phyloP scores from a whole-genome alignment of 2,113 vertebrate species.

The Ciconia maguari region DNA sequence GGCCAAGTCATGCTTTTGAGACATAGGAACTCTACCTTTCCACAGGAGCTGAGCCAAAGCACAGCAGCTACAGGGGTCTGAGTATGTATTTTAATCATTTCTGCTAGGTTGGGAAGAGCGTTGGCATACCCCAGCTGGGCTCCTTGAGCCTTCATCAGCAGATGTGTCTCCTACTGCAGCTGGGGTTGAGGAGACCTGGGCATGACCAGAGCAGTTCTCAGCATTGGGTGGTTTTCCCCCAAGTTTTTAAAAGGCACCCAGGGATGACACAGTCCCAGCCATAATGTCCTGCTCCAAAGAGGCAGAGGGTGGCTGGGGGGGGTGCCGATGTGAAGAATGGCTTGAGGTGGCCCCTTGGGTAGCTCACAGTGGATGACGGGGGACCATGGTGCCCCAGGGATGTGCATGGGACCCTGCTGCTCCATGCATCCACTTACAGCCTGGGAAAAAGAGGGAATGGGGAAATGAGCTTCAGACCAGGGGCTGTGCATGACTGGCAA shows the following conservation, averaged over 20 bases:
- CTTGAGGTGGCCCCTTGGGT: background rate
- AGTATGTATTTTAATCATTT: background rate
- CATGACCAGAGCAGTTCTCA: background rate
- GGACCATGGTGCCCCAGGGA: fast-evolving
- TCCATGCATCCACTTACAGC: background rate
- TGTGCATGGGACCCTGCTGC: background rate
- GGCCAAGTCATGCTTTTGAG: background rate
- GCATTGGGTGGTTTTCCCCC: background rate
- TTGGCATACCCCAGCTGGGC: background rate
- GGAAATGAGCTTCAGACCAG: background rate
- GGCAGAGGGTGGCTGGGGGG: background rate
- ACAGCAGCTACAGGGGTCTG: background rate
- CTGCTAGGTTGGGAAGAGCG: background rate
- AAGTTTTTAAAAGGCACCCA: background rate
- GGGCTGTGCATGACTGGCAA: background rate
- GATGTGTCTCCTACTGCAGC: background rate
- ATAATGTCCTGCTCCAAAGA: background rate
- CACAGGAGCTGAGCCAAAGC: background rate
- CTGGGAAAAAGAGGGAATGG: background rate
- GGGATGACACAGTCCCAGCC: background rate
- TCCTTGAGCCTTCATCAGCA: background rate
- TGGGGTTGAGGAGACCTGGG: background rate
- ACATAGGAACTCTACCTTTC: background rate
- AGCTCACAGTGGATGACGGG: background rate
- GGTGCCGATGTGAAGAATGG: background rate